phyloP scores from a whole-genome alignment of 1,140 invertebrate genomes.

The Pissodes strobi region DNA sequence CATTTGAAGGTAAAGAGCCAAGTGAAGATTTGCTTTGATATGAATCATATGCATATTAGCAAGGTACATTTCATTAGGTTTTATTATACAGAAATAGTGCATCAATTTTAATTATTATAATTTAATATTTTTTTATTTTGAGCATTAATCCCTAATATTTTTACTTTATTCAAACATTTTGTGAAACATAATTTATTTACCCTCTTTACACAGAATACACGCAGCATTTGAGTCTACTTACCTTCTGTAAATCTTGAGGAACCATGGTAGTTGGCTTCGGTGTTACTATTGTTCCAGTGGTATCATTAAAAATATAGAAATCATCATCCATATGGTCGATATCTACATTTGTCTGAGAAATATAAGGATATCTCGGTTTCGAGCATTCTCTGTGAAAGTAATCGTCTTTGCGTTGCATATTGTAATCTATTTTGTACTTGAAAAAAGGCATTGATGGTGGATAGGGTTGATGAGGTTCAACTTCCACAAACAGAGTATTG shows the following conservation, averaged over 20 bases:
- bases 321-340: conserved; percentile 33
- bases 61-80: no score
- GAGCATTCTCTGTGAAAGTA: conserved; percentile 32
- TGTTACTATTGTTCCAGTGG: conserved; percentile 10
- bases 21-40: no score
- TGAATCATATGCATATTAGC: no score
- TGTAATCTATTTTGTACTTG: conserved; percentile 43
- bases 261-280: conserved; percentile 8
- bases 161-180: not conserved
- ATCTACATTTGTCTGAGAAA: not conserved
- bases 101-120: no score
- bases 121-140: no score
- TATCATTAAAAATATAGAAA: conserved; percentile 35
- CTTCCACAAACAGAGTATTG: conserved; percentile 36
- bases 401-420: conserved; percentile 22
- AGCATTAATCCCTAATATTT: no score
- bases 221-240: not conserved
- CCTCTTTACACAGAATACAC: not conserved
- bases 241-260: conserved; percentile 12
- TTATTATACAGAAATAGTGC: no score
- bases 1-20: no score
- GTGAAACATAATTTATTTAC: conserved; percentile 1
- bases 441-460: conserved; percentile 39
- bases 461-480: conserved; percentile 37
- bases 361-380: conserved; percentile 26